Evolutionary conservation across 2,888 invertebrate species (phyloP).

Genomic region (Hemaris fuciformis): DNA sequence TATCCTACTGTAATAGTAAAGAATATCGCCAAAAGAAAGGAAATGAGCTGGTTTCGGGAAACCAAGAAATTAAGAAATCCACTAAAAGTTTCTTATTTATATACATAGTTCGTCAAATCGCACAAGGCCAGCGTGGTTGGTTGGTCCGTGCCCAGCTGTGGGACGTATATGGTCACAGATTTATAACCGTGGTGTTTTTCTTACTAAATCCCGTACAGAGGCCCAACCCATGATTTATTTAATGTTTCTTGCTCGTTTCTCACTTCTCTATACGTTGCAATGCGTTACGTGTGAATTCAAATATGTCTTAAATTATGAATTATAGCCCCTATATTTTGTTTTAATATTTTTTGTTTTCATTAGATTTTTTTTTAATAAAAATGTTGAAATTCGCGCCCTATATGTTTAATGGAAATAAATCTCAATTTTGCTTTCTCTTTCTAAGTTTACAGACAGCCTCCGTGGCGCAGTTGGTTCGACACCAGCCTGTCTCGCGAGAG

Average conservation of each 20-base stretch:
- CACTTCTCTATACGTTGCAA: not conserved
- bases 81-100: too few species aligned
- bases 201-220: not conserved
- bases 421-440: not conserved
- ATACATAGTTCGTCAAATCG: too few species aligned
- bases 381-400: not conserved
- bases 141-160: too few species aligned
- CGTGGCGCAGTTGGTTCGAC: too few species aligned
- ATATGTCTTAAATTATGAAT: constrained; percentile 3
- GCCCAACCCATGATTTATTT: not conserved
- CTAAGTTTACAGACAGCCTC: not conserved
- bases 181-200: not conserved
- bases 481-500: too few species aligned
- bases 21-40: too few species aligned
- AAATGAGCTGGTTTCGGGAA: too few species aligned
- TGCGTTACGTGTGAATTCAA: not conserved
- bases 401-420: not conserved
- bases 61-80: too few species aligned
- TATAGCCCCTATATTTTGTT: not conserved
- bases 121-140: too few species aligned
- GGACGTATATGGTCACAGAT: too few species aligned
- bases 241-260: not conserved
- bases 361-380: not conserved
- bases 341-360: not conserved
- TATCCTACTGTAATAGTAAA: too few species aligned